Evolutionary conservation across 2,888 invertebrate species (phyloP).

Genomic region (Rosalia funebris): DNA sequence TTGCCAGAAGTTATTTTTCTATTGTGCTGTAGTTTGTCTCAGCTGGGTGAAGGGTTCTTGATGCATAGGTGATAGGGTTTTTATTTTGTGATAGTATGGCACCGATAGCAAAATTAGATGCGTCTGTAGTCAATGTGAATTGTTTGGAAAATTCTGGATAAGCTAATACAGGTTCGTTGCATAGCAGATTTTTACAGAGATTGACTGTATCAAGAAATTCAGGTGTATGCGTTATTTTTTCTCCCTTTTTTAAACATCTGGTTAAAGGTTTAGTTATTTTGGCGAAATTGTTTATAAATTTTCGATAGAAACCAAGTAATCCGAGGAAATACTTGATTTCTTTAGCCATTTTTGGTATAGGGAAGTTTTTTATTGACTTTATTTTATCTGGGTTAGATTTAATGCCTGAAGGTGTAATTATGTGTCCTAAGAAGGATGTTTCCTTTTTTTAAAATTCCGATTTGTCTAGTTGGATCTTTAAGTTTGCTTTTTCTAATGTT

Average conservation of each 20-base stretch:
- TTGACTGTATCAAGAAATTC: slow-evolving; percentile 20
- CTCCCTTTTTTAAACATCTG: slow-evolving; percentile 27
- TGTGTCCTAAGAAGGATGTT: slow-evolving; percentile 33
- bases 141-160: slow-evolving; percentile 31
- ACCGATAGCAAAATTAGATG: slow-evolving; percentile 32
- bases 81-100: slow-evolving; percentile 40
- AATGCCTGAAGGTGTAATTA: slow-evolving; percentile 24
- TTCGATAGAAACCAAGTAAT: slow-evolving; percentile 37
- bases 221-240: slow-evolving; percentile 20
- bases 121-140: slow-evolving; percentile 16
- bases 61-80: slow-evolving; percentile 36
- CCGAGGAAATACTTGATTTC: slow-evolving; percentile 49
- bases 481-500: slow-evolving; percentile 18
- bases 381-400: slow-evolving; percentile 25
- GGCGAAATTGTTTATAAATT: slow-evolving; percentile 30
- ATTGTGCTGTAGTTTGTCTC: slow-evolving; percentile 35
- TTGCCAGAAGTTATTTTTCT: slow-evolving; percentile 37
- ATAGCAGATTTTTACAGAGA: slow-evolving; percentile 23
- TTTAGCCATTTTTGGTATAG: slow-evolving; percentile 38
- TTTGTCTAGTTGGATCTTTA: slow-evolving; percentile 29
- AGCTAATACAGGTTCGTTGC: slow-evolving; percentile 6
- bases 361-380: slow-evolving; percentile 13
- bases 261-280: slow-evolving; percentile 34
- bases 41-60: slow-evolving; percentile 34
- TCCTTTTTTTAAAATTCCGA: slow-evolving; percentile 30